Percentiles rank a stretch among this genome's conserved stretches.
Conservation (phyloP, 2,888 invertebrate genomes). For the Cinara cedri region DNA sequence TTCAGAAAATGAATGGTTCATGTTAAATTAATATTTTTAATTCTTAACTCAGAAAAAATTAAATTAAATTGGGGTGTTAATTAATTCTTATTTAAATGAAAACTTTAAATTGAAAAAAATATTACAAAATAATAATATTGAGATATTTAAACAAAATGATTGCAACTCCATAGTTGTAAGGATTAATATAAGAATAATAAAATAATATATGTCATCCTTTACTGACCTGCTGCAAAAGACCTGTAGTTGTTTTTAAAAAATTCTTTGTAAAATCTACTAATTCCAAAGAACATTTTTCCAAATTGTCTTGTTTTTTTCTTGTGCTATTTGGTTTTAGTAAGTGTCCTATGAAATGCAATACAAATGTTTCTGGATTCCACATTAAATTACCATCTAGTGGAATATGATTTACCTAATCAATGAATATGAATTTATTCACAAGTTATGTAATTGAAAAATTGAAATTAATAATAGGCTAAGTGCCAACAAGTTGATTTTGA, state of each 20-base stretch:
- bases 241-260: slow-evolving; percentile 32
- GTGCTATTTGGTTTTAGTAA: slow-evolving; percentile 35
- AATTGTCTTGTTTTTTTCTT: slow-evolving; percentile 26
- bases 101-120: too few species aligned
- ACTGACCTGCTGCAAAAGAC: slow-evolving; percentile 42
- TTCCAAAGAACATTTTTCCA: slow-evolving; percentile 36
- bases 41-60: too few species aligned
- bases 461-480: neutral
- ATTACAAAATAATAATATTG: too few species aligned
- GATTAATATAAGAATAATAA: too few species aligned
- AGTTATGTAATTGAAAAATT: neutral
- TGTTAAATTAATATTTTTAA: too few species aligned
- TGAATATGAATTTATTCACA: neutral
- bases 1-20: too few species aligned
- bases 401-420: slow-evolving; percentile 42
- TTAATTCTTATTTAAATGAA: too few species aligned
- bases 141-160: too few species aligned
- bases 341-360: slow-evolving; percentile 42
- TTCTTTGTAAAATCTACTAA: slow-evolving; percentile 27
- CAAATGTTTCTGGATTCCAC: slow-evolving; percentile 53
- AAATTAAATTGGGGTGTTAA: too few species aligned
- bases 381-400: slow-evolving; percentile 48
- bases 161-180: too few species aligned
- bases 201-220: neutral
- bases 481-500: too few species aligned